Evolutionary conservation across 2,888 invertebrate species (phyloP).

Genomic region (Lasioglossum villosulum): DNA sequence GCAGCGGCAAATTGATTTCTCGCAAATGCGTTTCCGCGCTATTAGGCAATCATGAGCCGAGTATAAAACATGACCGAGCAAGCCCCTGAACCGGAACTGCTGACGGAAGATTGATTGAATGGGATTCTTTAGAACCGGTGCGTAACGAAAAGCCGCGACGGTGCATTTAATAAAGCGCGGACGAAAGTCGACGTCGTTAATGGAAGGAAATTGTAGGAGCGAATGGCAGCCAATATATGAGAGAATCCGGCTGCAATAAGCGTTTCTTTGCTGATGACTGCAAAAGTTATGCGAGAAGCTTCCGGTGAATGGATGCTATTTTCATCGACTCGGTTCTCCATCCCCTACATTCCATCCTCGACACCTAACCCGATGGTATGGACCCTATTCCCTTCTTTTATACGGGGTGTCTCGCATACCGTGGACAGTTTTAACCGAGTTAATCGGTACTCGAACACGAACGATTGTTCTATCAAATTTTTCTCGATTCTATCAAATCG

Average conservation of each 20-base stretch:
- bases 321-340: conserved; percentile 48
- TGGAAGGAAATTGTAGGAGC: conserved; percentile 57
- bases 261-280: conserved; percentile 68
- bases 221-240: conserved; percentile 60
- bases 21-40: not conserved
- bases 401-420: not conserved
- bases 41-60: not conserved
- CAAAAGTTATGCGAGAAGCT: conserved; percentile 68
- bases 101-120: not conserved
- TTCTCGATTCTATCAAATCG: not conserved
- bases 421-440: not conserved
- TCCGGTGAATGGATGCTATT: conserved; percentile 67
- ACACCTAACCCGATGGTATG: conserved; percentile 14
- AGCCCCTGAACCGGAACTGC: conserved; percentile 1
- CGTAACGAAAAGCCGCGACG: conserved; percentile 16
- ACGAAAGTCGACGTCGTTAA: conserved; percentile 54
- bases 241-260: conserved; percentile 53
- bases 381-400: conserved; percentile 49
- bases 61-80: not conserved
- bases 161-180: conserved; percentile 53
- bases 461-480: not conserved
- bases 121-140: conserved; percentile 26
- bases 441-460: not conserved
- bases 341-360: not conserved
- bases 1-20: not conserved